A percentile compares a stretch with the other conserved stretches of the same genome.
phyloP scores from a whole-genome alignment of 2,113 vertebrate genomes.

The Coturnix japonica region DNA sequence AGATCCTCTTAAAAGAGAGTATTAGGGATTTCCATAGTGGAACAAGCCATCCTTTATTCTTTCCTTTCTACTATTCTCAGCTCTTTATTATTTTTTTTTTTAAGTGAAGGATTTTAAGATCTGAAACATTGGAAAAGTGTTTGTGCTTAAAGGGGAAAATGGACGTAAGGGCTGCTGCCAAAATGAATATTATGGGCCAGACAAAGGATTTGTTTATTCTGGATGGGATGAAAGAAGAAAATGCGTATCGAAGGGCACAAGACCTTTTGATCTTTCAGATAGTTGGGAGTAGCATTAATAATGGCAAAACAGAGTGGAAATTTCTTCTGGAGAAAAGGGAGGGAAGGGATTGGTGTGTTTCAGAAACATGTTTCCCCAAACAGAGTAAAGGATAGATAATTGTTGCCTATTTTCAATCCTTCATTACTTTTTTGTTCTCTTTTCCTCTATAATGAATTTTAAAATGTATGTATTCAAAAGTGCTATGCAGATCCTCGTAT shows the following conservation, averaged over 20 bases:
- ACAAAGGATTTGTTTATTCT: constrained; percentile 35
- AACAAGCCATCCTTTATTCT: constrained; percentile 41
- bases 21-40: constrained; percentile 28
- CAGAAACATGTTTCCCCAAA: background rate
- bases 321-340: background rate
- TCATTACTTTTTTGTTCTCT: background rate
- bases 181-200: constrained; percentile 4
- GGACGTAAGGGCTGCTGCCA: constrained; percentile 8
- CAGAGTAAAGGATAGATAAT: background rate
- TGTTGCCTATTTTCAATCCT: background rate
- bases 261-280: constrained; percentile 7
- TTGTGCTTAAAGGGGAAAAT: background rate
- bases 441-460: background rate
- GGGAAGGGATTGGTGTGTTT: background rate
- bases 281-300: background rate
- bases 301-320: background rate
- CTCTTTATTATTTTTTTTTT: background rate
- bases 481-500: background rate
- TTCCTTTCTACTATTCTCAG: constrained; percentile 39
- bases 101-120: constrained; percentile 9
- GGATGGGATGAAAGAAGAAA: constrained; percentile 8
- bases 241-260: background rate
- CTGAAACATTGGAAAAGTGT: background rate
- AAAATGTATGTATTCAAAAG: background rate
- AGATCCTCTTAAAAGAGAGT: constrained; percentile 18